Percentiles rank a stretch among this genome's conserved stretches.
Conservation (phyloP, 2,888 invertebrate genomes). For the Drosophila anceps region DNA sequence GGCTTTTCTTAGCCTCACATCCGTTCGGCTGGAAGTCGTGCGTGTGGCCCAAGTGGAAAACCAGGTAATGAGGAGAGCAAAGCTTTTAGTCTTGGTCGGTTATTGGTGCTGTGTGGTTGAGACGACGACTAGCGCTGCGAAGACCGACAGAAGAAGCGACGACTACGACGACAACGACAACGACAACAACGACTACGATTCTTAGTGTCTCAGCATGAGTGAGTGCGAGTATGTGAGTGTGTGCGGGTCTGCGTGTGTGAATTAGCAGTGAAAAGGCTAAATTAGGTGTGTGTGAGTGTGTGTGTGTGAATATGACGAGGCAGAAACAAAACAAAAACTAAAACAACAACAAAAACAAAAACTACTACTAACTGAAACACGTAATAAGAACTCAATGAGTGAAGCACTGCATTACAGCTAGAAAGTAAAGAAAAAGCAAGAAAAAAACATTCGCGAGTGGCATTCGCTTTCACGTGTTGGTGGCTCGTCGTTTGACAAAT, state of each 20-base stretch:
- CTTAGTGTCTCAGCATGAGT: conserved; percentile 28
- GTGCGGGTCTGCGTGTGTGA: conserved; percentile 34
- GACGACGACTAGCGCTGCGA: conserved; percentile 69
- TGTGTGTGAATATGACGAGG: conserved; percentile 27
- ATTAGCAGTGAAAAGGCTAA: conserved; percentile 52
- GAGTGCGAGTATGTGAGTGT: conserved; percentile 18
- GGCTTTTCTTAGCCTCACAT: conserved; percentile 67
- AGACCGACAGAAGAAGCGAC: conserved; percentile 47
- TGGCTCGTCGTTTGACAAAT: conserved; percentile 70
- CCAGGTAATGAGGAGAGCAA: conserved; percentile 81
- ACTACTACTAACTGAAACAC: conserved; percentile 9
- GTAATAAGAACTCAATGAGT: conserved; percentile 19
- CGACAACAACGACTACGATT: conserved; percentile 28
- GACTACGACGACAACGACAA: conserved; percentile 28
- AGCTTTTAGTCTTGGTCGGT: conserved; percentile 84
- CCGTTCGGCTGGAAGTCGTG: conserved; percentile 50
- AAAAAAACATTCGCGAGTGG: conserved; percentile 4
- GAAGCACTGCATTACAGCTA: conserved; percentile 25
- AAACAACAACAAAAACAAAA: conserved; percentile 8
- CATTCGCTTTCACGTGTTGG: conserved; percentile 26
- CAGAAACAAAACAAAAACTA: conserved; percentile 41
- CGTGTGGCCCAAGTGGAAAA: conserved; percentile 70
- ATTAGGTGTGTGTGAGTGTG: conserved; percentile 42
- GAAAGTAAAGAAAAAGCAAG: conserved; percentile 2
- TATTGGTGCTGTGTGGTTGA: conserved; percentile 84